phyloP scores from a whole-genome alignment of 2,113 vertebrate species.

The Madoqua kirkii region DNA sequence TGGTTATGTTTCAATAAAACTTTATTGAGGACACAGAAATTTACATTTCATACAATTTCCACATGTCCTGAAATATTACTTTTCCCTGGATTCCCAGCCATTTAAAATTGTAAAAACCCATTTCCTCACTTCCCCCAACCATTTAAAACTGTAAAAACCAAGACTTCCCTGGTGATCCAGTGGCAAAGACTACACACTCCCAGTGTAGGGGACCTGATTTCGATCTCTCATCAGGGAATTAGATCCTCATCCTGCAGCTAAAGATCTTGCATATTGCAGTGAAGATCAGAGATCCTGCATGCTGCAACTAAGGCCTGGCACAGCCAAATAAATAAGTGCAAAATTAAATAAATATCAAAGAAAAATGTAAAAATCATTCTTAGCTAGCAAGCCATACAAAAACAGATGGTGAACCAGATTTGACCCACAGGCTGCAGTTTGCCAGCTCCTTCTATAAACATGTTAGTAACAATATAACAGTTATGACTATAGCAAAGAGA shows the following conservation, averaged over 20 bases:
- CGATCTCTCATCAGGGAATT: background rate
- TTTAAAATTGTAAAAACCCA: background rate
- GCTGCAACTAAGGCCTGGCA: background rate
- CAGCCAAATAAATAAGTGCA: background rate
- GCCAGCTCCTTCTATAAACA: background rate
- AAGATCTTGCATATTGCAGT: background rate
- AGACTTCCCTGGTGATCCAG: background rate
- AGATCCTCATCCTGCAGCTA: background rate
- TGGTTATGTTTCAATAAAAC: background rate
- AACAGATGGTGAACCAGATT: conserved; percentile 49
- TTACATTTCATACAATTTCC: conserved; percentile 30
- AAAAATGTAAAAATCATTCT: background rate
- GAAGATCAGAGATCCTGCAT: background rate
- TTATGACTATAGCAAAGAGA: background rate
- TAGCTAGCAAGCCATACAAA: background rate
- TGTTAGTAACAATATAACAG: conserved; percentile 16
- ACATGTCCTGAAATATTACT: background rate
- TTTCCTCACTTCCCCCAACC: background rate
- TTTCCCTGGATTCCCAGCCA: background rate
- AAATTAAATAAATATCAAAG: background rate
- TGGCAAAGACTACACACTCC: background rate
- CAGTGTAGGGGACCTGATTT: background rate
- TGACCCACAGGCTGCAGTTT: conserved; percentile 1
- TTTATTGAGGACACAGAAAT: background rate
- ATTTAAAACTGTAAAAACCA: background rate